phyloP scores from a whole-genome alignment of 2,113 vertebrate species.

The Cettia cetti region DNA sequence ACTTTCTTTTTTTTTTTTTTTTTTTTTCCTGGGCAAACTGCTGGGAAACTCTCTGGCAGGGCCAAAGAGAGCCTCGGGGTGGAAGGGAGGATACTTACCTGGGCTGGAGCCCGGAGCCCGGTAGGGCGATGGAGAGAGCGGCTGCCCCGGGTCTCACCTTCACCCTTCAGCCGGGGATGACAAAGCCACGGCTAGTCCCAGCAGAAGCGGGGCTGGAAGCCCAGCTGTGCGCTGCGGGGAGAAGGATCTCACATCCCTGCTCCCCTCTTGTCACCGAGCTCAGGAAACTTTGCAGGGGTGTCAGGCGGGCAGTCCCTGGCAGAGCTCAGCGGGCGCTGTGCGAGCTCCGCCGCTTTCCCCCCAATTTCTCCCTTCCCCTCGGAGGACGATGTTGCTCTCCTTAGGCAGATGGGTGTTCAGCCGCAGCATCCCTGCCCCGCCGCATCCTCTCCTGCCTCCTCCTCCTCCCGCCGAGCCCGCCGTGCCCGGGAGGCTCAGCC shows the following conservation, averaged over 20 bases:
- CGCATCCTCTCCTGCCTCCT: not conserved
- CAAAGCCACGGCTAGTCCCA: not conserved
- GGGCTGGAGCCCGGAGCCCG: not conserved
- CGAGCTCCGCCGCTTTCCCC: not conserved
- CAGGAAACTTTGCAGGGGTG: conserved; percentile 25
- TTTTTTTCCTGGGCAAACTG: not conserved
- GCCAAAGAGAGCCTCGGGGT: not conserved
- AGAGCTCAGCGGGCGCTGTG: not conserved
- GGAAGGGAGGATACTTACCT: not conserved
- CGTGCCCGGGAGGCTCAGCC: not conserved
- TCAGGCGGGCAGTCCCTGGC: not conserved
- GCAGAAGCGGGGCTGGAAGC: not conserved
- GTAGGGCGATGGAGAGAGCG: not conserved
- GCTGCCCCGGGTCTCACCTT: not conserved
- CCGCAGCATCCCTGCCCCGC: not conserved
- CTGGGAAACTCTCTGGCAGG: not conserved
- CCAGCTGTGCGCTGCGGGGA: not conserved
- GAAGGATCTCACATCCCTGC: not conserved
- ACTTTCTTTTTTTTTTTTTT: not conserved
- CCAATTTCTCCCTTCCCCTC: not conserved
- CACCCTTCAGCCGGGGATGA: not conserved
- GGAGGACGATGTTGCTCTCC: not conserved
- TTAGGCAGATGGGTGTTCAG: not conserved
- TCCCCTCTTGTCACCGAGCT: not conserved
- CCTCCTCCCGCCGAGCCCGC: not conserved